Conservation (phyloP, 1,140 invertebrate genomes). For the Pseudomyrmex pallidus region DNA sequence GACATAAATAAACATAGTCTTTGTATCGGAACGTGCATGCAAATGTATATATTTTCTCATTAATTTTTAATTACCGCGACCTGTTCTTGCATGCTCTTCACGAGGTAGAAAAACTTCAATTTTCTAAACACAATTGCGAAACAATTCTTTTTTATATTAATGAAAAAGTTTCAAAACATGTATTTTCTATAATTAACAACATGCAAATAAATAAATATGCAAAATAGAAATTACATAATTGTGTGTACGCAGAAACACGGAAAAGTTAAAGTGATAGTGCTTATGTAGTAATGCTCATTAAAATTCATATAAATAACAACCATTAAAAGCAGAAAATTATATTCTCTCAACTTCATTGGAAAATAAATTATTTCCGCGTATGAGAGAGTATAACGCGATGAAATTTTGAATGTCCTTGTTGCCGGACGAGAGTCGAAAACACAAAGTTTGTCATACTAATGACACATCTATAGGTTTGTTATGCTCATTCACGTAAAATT, state of each 20-base stretch:
- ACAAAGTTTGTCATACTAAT: conserved; percentile 1
- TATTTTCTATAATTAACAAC: no score
- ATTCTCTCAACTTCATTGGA: not conserved
- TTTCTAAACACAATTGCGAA: not conserved
- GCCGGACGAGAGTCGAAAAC: not conserved
- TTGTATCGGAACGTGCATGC: not conserved
- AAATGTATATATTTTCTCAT: not conserved
- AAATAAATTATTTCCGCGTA: conserved; percentile 7
- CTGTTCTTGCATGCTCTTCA: not conserved
- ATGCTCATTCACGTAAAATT: conserved; percentile 37
- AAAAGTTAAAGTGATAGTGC: conserved; percentile 21
- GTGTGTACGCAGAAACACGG: not conserved
- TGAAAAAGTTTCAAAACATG: not conserved
- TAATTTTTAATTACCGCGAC: not conserved
- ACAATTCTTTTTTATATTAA: not conserved
- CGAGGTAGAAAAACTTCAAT: not conserved
- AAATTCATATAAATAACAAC: conserved; percentile 43
- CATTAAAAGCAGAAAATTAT: conserved; percentile 36
- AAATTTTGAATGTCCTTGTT: conserved; percentile 21
- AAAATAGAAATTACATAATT: conserved; percentile 26
- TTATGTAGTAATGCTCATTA: conserved; percentile 27
- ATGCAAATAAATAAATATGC: not conserved
- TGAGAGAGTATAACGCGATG: not conserved
- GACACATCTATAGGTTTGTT: conserved; percentile 11
- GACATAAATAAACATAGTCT: conserved; percentile 13